phyloP scores from a whole-genome alignment of 2,797 vertebrate species.

The Malacoraja senta region DNA sequence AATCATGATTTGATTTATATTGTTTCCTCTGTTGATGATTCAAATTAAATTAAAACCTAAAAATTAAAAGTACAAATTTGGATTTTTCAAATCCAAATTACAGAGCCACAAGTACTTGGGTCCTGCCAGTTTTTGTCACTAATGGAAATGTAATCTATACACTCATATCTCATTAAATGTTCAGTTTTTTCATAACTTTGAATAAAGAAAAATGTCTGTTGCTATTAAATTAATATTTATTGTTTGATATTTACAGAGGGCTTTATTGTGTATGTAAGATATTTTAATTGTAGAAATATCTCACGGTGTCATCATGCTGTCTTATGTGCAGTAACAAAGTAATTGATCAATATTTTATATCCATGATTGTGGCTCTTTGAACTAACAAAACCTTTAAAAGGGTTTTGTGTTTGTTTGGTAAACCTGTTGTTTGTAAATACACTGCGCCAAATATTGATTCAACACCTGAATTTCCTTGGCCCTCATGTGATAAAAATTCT shows the following conservation, averaged over 20 bases:
- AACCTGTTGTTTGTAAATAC: neutral
- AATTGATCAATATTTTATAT: neutral
- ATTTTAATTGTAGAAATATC: neutral
- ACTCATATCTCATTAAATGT: neutral
- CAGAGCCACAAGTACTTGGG: neutral
- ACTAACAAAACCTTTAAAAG: neutral
- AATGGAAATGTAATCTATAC: neutral
- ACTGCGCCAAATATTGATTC: neutral
- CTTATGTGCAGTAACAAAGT: neutral
- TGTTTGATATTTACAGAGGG: slow-evolving; percentile 28
- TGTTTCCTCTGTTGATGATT: neutral
- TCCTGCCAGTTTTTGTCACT: neutral
- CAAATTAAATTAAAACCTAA: neutral
- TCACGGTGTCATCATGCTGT: neutral
- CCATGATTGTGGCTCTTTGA: neutral
- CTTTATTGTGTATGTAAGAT: neutral
- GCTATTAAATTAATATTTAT: slow-evolving; percentile 33
- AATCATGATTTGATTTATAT: neutral
- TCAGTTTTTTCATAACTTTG: neutral
- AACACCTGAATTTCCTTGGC: neutral
- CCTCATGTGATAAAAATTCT: neutral
- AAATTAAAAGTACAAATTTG: neutral
- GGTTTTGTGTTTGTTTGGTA: neutral
- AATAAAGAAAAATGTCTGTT: slow-evolving; percentile 24
- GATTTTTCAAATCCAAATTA: neutral